phyloP scores from a whole-genome alignment of 2,113 vertebrate species.

The Lampris megalopsis region DNA sequence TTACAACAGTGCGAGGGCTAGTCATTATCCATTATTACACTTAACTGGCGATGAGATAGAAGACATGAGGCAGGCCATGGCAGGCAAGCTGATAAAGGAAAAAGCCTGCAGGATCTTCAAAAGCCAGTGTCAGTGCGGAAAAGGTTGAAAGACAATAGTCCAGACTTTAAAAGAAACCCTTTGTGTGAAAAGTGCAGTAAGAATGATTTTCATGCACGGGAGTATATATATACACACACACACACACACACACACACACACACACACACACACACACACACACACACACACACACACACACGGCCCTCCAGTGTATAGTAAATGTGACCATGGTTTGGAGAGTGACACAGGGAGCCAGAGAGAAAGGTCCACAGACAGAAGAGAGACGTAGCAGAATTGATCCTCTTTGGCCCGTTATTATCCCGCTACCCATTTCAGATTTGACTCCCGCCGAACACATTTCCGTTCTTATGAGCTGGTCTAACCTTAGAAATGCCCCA shows the following conservation, averaged over 20 bases:
- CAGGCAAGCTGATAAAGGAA: not conserved
- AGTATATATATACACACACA: not conserved
- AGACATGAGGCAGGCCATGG: not conserved
- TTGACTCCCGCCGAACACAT: not conserved
- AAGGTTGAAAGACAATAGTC: not conserved
- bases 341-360: not conserved
- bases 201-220: not conserved
- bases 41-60: too few relatives aligned
- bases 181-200: not conserved
- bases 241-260: not conserved
- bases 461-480: not conserved
- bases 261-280: not conserved
- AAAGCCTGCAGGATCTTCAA: not conserved
- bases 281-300: not conserved
- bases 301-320: too few relatives aligned
- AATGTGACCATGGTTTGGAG: not conserved
- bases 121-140: not conserved
- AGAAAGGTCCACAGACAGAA: constrained; percentile 15
- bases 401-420: not conserved
- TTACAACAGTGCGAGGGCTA: too few relatives aligned
- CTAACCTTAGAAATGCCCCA: constrained; percentile 28
- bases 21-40: too few relatives aligned
- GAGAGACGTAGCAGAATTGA: not conserved
- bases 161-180: not conserved
- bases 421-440: not conserved